Conservation (phyloP, 1,140 invertebrate genomes). For the Linepithema humile region DNA sequence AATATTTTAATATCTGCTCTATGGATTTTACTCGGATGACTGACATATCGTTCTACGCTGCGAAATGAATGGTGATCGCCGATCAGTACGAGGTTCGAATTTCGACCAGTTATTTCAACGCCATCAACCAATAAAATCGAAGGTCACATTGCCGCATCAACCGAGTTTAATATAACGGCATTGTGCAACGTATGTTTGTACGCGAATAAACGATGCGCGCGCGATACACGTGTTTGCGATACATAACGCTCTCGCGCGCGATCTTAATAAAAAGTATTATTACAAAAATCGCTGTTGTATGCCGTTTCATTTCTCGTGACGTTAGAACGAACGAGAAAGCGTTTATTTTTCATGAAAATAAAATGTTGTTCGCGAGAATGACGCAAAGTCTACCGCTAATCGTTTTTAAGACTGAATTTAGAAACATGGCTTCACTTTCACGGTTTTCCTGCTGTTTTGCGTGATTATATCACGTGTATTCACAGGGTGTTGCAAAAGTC, state of each 20-base stretch:
- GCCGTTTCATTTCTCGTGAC: background rate
- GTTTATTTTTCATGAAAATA: background rate
- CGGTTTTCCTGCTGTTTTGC: background rate
- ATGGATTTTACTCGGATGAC: slow-evolving; percentile 15
- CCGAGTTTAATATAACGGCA: slow-evolving; percentile 36
- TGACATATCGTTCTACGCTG: slow-evolving; percentile 6
- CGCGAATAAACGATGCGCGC: slow-evolving; percentile 2
- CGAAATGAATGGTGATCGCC: slow-evolving; percentile 44
- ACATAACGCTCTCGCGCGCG: background rate
- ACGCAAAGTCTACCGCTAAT: background rate
- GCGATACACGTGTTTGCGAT: slow-evolving; percentile 24
- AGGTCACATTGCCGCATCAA: slow-evolving; percentile 44
- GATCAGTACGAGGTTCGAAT: slow-evolving; percentile 52
- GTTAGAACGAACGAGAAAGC: background rate
- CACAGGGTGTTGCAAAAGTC: background rate
- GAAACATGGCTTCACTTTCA: slow-evolving; percentile 8
- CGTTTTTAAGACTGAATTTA: slow-evolving; percentile 31
- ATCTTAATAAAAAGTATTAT: slow-evolving; percentile 7
- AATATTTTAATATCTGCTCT: background rate
- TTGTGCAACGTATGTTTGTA: slow-evolving; percentile 15
- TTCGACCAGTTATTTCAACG: slow-evolving; percentile 52
- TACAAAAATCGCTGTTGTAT: background rate
- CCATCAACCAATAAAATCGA: slow-evolving; percentile 50
- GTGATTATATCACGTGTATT: background rate
- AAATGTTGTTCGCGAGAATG: background rate